A percentile compares a stretch with the other conserved stretches of the same genome.
phyloP scores from a whole-genome alignment of 2,113 vertebrate species.

The Macrotis lagotis region DNA sequence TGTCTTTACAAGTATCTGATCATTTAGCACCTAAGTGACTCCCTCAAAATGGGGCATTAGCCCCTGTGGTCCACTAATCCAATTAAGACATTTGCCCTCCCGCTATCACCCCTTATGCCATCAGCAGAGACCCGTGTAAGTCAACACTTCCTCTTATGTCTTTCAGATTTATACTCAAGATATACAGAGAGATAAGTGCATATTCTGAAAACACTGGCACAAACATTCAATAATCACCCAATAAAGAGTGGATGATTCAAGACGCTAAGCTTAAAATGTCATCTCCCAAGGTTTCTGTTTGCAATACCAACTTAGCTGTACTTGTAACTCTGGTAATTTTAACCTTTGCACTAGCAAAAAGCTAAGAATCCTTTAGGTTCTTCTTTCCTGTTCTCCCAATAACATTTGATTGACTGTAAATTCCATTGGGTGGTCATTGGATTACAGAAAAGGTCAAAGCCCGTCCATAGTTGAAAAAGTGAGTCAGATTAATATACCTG shows the following conservation, averaged over 20 bases:
- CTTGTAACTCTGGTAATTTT: not conserved
- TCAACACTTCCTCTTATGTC: constrained; percentile 1
- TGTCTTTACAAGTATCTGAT: not conserved
- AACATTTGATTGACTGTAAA: constrained; percentile 15
- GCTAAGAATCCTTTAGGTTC: not conserved
- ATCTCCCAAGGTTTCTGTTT: not conserved
- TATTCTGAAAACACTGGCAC: not conserved
- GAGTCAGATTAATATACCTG: not conserved
- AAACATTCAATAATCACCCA: constrained; percentile 18
- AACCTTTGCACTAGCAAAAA: constrained; percentile 7
- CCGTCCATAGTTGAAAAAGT: not conserved
- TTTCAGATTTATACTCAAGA: constrained; percentile 9
- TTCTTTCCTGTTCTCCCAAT: constrained; percentile 60
- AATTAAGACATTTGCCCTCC: constrained; percentile 9
- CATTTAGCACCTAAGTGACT: too few relatives aligned
- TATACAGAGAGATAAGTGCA: not conserved
- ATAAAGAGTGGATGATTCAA: not conserved
- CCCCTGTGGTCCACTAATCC: too few relatives aligned
- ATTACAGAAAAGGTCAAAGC: constrained; percentile 48
- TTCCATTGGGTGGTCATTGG: not conserved
- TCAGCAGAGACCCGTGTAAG: constrained; percentile 18
- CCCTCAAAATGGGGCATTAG: too few relatives aligned
- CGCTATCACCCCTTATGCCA: not conserved
- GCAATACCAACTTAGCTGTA: not conserved
- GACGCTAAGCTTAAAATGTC: not conserved